Percentiles rank a stretch among this genome's conserved stretches.
Evolutionary conservation across 2,888 invertebrate genomes (phyloP).

Genomic region (Horisme vitalbata): DNA sequence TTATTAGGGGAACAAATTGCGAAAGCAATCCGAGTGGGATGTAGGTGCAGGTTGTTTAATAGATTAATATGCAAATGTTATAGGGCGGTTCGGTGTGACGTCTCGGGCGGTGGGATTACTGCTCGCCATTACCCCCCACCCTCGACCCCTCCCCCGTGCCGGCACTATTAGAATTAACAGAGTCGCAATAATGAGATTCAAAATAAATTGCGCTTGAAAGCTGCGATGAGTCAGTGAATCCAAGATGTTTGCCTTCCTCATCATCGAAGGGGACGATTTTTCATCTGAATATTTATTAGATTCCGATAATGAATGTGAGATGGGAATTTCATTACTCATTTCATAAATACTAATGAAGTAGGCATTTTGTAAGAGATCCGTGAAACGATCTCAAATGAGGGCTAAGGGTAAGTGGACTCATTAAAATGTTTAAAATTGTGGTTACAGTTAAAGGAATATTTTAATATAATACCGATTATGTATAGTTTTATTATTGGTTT

Average conservation of each 20-base stretch:
- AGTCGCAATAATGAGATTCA: slow-evolving; percentile 15
- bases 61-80: slow-evolving; percentile 16
- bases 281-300: slow-evolving; percentile 4
- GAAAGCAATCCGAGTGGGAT: not conserved
- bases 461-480: too few relatives aligned
- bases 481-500: too few relatives aligned
- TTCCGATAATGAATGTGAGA: not conserved
- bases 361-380: too few relatives aligned
- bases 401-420: too few relatives aligned
- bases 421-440: too few relatives aligned
- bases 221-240: not conserved
- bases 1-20: not conserved
- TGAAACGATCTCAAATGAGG: too few relatives aligned
- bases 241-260: slow-evolving; percentile 2
- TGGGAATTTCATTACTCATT: not conserved
- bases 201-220: slow-evolving; percentile 15
- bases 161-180: slow-evolving; percentile 11
- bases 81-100: not conserved
- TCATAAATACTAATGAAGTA: not conserved
- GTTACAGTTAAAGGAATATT: too few relatives aligned
- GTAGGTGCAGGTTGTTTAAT: slow-evolving; percentile 6
- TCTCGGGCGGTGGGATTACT: not conserved
- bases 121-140: not conserved
- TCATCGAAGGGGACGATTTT: not conserved
- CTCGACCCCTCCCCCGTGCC: too few relatives aligned